Base-by-base conservation (phyloP, 2,797 vertebrate genomes). In the Alca torda region DNA sequence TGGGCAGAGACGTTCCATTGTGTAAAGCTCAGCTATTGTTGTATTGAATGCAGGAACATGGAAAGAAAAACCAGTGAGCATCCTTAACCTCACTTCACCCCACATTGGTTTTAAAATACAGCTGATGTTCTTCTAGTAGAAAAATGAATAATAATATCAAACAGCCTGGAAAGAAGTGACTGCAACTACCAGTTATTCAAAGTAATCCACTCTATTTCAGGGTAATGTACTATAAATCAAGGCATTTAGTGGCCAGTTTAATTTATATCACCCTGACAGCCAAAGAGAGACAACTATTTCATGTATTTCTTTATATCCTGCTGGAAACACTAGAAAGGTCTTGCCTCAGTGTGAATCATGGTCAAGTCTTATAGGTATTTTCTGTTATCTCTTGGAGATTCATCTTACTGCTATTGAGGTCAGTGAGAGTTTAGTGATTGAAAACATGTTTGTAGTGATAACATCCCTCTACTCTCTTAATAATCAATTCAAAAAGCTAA, bases 81-180 rank as follows among this genome's bases (percentile, higher is more conserved):
- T 83, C 39, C 68, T 88, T 93, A 79, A 76, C 63, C 83, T 95
- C 61, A 73, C 19, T 80, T 91, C 82, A 94, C 67, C 72, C 60
- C 25, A 46, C 37, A 6, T 0, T 77, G 48, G 8, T 63, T 93
- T 89, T 65, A 90, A 86, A 90, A 85, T 74, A 63, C 20, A 64
- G 23, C 16, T 41, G 37, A 73, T 54, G 3, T 24, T 89, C n/a
- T 88, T 35, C 23, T 45, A 50, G 23, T 25, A 68, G 45, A 60
- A 61, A 94, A 94, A 78, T 30, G 1, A 82, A 48, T 16, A 0
- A 46, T 64, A 89, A 51, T 30, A 80, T 86, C 50, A 63, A 84
- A 81, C 23, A 78, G 33, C 33, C 35, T 87, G 24, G 26, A 84
- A 94, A 83, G 17, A 77, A 63, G 17, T 51, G 74, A 48, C 63